Conservation (phyloP, 2,113 vertebrate species). For the Danionella cerebrum region DNA sequence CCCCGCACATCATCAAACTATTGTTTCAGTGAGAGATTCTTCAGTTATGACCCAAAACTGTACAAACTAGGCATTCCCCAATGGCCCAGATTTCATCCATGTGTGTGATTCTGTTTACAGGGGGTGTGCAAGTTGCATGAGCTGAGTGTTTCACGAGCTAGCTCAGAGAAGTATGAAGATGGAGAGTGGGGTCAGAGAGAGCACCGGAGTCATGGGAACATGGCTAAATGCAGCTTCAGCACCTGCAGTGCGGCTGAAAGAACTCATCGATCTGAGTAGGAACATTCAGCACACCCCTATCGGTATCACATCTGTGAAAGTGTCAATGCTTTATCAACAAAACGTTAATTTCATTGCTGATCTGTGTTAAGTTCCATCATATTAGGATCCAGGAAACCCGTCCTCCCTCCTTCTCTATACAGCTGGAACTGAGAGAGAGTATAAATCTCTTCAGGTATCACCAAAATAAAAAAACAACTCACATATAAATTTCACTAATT, state of each 20-base stretch:
- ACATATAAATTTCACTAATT: too few relatives aligned
- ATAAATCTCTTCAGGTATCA: not conserved
- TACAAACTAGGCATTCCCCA: not conserved
- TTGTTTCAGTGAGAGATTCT: too few relatives aligned
- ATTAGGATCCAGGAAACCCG: too few relatives aligned
- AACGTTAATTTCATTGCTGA: too few relatives aligned
- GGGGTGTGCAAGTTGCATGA: not conserved
- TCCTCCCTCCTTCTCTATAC: too few relatives aligned
- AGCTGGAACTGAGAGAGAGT: not conserved
- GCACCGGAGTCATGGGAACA: conserved; percentile 1
- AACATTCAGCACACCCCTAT: not conserved
- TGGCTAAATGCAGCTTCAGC: conserved; percentile 28
- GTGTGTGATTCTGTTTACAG: not conserved
- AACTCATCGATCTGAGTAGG: conserved; percentile 22
- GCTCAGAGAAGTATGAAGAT: not conserved
- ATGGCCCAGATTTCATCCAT: not conserved
- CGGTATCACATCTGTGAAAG: too few relatives aligned
- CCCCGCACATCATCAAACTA: too few relatives aligned
- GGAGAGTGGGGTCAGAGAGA: conserved; percentile 7
- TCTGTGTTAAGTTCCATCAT: too few relatives aligned
- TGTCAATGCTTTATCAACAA: too few relatives aligned
- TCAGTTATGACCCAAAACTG: not conserved
- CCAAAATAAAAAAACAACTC: too few relatives aligned
- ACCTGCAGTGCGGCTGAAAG: conserved; percentile 31
- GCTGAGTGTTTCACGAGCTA: not conserved